Percentiles rank a stretch among this genome's conserved stretches.
These are phyloP conservation scores for Rotaria socialis DNA, from an alignment of 2,888 invertebrate species.

Conservation along the genomic window DNA sequence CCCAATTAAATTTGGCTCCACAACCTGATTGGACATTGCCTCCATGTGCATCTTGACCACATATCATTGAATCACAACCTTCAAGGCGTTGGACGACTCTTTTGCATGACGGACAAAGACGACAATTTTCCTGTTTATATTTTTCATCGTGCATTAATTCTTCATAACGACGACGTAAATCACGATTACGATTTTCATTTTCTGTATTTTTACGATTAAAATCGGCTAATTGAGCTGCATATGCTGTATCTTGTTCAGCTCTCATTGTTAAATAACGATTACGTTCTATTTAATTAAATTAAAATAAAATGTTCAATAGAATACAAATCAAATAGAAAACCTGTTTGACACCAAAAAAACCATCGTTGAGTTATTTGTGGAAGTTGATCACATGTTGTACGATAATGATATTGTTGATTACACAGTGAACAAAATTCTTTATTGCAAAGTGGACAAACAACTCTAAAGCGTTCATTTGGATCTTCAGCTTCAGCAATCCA, in stretches of 20 bases:
- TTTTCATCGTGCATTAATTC: background rate
- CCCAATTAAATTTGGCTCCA: background rate
- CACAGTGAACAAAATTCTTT: conserved; percentile 15
- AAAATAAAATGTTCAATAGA: background rate
- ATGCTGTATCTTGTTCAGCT: background rate
- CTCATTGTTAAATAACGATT: background rate
- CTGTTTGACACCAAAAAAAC: conserved; percentile 29
- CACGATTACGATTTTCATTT: conserved; percentile 24
- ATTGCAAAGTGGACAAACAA: background rate
- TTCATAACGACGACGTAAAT: background rate
- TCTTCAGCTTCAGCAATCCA: conserved; percentile 1
- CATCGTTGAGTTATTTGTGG: conserved; percentile 10
- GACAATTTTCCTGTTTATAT: background rate
- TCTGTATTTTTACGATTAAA: background rate
- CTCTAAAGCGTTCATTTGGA: conserved; percentile 27
- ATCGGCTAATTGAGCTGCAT: background rate
- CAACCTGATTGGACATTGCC: conserved; percentile 26
- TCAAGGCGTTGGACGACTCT: background rate
- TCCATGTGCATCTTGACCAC: conserved; percentile 29
- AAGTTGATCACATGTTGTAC: background rate
- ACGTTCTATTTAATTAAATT: background rate
- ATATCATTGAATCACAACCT: conserved; percentile 29
- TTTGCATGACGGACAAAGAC: background rate
- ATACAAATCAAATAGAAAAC: background rate
- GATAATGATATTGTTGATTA: conserved; percentile 34